These are phyloP conservation scores for Lepus townsendii DNA, from an alignment of 2,797 vertebrate genomes.

Conservation along the genomic window DNA sequence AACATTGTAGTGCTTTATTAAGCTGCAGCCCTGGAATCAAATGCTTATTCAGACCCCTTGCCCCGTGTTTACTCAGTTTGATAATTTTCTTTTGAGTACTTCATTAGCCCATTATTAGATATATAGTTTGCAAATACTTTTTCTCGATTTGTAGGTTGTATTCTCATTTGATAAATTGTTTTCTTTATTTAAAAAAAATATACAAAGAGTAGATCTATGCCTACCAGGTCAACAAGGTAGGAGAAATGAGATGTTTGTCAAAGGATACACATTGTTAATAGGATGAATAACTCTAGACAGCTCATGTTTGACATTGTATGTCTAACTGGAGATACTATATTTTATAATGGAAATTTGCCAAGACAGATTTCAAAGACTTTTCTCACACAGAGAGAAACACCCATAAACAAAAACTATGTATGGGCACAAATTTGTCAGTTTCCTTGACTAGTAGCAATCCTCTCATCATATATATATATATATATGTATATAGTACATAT, in stretches of 20 bases:
- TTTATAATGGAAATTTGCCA: not conserved
- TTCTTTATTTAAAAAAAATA: not conserved
- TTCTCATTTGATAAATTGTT: not conserved
- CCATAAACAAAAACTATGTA: not conserved
- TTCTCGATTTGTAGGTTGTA: not conserved
- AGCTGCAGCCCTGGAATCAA: not conserved
- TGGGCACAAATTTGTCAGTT: not conserved
- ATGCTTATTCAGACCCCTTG: not conserved
- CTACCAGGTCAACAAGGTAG: not conserved
- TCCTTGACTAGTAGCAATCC: not conserved
- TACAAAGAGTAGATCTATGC: not conserved
- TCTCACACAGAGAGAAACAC: not conserved
- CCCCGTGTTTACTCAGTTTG: not conserved
- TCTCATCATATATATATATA: not conserved
- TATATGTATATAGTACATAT: not conserved
- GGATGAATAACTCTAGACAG: not conserved
- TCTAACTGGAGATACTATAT: not conserved
- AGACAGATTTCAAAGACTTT: not conserved
- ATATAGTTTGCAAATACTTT: not conserved
- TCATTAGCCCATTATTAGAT: not conserved
- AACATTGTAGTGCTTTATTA: not conserved
- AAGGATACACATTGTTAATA: not conserved
- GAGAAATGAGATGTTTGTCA: not conserved
- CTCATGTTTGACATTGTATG: not conserved
- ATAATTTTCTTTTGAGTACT: too few relatives aligned